phyloP scores from a whole-genome alignment of 2,113 vertebrate genomes.

The Tetrax tetrax region DNA sequence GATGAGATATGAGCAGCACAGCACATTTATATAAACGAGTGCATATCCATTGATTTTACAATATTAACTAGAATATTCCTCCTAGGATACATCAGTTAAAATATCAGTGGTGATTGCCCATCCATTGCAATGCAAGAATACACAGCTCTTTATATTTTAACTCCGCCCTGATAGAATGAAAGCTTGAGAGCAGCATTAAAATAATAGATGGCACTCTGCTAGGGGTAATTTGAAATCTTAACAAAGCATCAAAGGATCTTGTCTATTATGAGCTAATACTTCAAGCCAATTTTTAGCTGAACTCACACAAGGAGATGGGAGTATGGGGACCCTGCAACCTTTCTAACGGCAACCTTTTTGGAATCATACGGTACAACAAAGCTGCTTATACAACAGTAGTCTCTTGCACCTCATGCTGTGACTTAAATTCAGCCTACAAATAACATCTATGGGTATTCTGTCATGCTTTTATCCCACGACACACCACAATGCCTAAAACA shows the following conservation, averaged over 20 bases:
- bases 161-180: not conserved
- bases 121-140: not conserved
- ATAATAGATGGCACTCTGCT: not conserved
- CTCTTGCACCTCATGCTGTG: not conserved
- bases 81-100: not conserved
- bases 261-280: not conserved
- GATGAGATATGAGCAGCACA: not conserved
- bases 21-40: not conserved
- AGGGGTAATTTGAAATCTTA: constrained; percentile 7
- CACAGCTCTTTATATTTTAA: not conserved
- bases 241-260: constrained; percentile 20
- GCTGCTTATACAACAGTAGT: not conserved
- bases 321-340: not conserved
- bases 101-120: not conserved
- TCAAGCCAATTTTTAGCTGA: constrained; percentile 8
- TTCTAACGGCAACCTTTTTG: not conserved
- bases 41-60: not conserved
- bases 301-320: not conserved
- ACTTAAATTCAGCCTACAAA: not conserved
- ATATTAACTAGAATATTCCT: not conserved
- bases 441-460: not conserved
- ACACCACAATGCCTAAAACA: not conserved
- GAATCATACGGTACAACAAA: not conserved
- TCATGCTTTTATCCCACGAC: not conserved
- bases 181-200: not conserved